Conservation (phyloP, 2,888 invertebrate species). For the Liopterus haemorrhoidalis region DNA sequence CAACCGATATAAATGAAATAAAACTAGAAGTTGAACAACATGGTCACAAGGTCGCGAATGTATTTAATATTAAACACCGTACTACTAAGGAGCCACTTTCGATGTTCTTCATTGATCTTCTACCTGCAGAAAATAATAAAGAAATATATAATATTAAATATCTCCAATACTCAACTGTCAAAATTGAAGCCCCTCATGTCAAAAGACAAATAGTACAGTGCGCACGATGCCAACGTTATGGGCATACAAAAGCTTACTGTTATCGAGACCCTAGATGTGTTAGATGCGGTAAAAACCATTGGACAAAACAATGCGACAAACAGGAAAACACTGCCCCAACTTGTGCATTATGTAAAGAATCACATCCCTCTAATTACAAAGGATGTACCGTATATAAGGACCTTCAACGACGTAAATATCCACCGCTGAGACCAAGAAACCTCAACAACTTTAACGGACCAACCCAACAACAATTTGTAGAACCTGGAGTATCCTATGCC, state of each 20-base stretch:
- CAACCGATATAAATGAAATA: constrained; percentile 10
- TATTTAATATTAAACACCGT: constrained; percentile 13
- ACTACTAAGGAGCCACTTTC: constrained; percentile 10
- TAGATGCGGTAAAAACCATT: constrained; percentile 27
- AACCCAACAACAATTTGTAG: constrained; percentile 1
- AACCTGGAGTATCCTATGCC: constrained; percentile 4
- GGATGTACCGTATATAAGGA: constrained; percentile 13
- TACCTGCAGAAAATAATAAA: constrained; percentile 7
- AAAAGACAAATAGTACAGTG: constrained; percentile 19
- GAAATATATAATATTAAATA: constrained; percentile 8
- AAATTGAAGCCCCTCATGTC: constrained; percentile 7
- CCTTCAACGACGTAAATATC: constrained; percentile 10
- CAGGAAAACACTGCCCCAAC: constrained; percentile 15
- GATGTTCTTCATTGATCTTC: constrained; percentile 5
- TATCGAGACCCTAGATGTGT: constrained; percentile 23
- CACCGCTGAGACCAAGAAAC: constrained; percentile 11
- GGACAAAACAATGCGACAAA: constrained; percentile 20
- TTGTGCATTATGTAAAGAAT: constrained; percentile 14
- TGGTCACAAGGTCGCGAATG: constrained; percentile 10
- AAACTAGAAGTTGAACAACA: constrained; percentile 12
- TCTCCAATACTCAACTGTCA: constrained; percentile 6
- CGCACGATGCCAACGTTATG: constrained; percentile 30
- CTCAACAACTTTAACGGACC: background rate
- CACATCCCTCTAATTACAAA: constrained; percentile 22
- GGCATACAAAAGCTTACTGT: constrained; percentile 32